These are phyloP conservation scores for Melanotaenia duboulayi DNA, from an alignment of 2,113 vertebrate species.

Conservation along the genomic window DNA sequence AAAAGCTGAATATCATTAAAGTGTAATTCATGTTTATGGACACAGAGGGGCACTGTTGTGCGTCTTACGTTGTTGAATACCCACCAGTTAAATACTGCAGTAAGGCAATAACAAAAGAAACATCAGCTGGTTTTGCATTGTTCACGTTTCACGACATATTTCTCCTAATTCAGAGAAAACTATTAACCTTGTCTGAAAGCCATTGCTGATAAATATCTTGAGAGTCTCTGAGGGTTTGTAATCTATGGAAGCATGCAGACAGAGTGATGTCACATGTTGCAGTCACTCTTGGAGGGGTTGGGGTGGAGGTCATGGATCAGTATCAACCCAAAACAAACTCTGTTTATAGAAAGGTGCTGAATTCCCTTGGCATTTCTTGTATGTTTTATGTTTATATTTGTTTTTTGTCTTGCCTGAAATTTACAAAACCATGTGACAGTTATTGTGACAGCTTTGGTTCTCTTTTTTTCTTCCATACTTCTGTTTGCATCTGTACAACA, in stretches of 20 bases:
- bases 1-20: background rate
- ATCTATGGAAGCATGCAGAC: conserved; percentile 66
- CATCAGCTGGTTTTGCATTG: background rate
- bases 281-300: conserved; percentile 53
- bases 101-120: background rate
- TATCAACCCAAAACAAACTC: conserved; percentile 67
- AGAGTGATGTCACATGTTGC: conserved; percentile 68
- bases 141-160: background rate
- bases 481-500: background rate
- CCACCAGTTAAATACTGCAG: background rate
- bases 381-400: background rate
- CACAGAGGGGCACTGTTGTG: conserved; percentile 65
- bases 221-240: conserved; percentile 52
- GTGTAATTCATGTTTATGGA: conserved; percentile 25
- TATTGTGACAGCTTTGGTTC: conserved; percentile 25
- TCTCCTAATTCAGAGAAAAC: conserved; percentile 12
- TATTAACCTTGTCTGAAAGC: conserved; percentile 34
- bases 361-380: background rate
- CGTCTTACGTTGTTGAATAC: background rate
- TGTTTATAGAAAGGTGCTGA: background rate
- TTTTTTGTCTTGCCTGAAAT: background rate
- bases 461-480: conserved; percentile 15
- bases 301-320: conserved; percentile 39
- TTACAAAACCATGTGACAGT: conserved; percentile 13
- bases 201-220: conserved; percentile 61